These are phyloP conservation scores for Cryptotis parvus DNA, from an alignment of 2,113 vertebrate species.

Conservation along the genomic window DNA sequence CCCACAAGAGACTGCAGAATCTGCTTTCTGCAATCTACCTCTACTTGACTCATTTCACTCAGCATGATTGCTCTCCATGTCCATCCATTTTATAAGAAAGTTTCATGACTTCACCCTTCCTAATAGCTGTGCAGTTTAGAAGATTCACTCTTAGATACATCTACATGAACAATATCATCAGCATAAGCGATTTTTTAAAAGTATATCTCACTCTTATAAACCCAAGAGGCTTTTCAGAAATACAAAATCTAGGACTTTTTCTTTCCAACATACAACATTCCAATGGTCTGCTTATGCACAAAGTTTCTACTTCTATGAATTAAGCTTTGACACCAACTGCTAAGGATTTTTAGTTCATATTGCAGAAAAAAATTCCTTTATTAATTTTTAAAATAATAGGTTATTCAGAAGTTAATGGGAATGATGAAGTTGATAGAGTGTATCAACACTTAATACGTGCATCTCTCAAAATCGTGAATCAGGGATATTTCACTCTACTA, in stretches of 20 bases:
- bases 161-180: conserved; percentile 4
- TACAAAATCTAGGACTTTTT: conserved; percentile 1
- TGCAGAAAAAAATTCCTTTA: not conserved
- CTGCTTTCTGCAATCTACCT: too few species aligned
- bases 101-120: too few species aligned
- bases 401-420: not conserved
- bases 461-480: conserved; percentile 2
- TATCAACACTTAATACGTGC: not conserved
- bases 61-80: too few species aligned
- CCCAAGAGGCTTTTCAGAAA: not conserved
- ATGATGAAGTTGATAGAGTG: not conserved
- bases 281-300: too few species aligned
- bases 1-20: too few species aligned
- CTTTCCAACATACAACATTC: too few species aligned
- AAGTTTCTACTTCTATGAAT: conserved; percentile 15
- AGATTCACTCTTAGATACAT: not conserved
- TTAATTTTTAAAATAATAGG: not conserved
- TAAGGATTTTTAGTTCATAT: conserved; percentile 1
- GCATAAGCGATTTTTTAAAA: not conserved
- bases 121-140: too few species aligned
- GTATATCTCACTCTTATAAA: not conserved
- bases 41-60: too few species aligned
- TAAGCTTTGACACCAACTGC: not conserved
- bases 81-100: too few species aligned
- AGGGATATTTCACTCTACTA: not conserved